These are phyloP conservation scores for Pachyramphus minor DNA, from an alignment of 2,113 vertebrate genomes.

Conservation along the genomic window DNA sequence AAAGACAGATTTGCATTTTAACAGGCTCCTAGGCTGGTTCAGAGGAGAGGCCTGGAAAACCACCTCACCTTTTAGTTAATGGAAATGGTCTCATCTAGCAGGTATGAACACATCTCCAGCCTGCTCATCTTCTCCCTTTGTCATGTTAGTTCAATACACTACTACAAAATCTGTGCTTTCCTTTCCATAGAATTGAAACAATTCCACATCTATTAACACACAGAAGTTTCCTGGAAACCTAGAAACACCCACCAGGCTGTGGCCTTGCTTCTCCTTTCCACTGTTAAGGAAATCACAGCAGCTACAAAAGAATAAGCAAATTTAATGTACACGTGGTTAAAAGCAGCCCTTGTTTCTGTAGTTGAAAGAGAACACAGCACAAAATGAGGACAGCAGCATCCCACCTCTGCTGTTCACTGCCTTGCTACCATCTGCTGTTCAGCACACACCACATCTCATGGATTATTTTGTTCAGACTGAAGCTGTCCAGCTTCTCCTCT, in stretches of 20 bases:
- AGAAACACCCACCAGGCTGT: background rate
- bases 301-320: background rate
- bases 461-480: background rate
- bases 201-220: background rate
- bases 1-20: background rate
- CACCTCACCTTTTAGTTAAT: background rate
- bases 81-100: background rate
- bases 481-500: background rate
- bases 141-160: background rate
- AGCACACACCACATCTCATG: background rate
- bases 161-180: background rate
- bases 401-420: background rate
- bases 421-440: background rate
- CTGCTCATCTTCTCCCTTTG: background rate
- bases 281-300: background rate
- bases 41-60: background rate
- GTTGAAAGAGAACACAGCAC: background rate
- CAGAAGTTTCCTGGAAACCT: background rate
- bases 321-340: background rate
- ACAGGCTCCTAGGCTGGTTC: background rate
- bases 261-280: background rate
- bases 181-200: background rate
- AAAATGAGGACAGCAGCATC: background rate
- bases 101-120: background rate
- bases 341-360: background rate